A percentile compares a stretch with the other conserved stretches of the same genome.
phyloP scores from a whole-genome alignment of 2,888 invertebrate genomes.

The Chorisops tibialis region DNA sequence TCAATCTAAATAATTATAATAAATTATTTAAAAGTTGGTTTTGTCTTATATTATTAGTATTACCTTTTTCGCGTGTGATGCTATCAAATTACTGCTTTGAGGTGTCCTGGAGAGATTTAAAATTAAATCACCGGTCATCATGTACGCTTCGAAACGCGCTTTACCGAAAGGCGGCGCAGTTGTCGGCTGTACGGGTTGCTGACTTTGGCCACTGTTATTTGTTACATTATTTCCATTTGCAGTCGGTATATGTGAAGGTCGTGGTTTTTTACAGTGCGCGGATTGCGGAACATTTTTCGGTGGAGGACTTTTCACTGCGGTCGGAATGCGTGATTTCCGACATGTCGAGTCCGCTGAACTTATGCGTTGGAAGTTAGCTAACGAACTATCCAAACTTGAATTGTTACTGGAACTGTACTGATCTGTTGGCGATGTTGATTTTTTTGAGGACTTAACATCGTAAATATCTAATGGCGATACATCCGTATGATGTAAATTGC shows the following conservation, averaged over 20 bases:
- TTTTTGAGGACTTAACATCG: conserved; percentile 46
- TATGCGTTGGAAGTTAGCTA: background rate
- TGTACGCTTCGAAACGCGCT: conserved; percentile 82
- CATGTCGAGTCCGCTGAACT: conserved; percentile 42
- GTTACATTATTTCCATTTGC: conserved; percentile 39
- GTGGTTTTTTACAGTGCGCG: conserved; percentile 48
- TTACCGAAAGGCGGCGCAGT: conserved; percentile 44
- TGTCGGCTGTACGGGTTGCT: conserved; percentile 25
- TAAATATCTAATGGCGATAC: conserved; percentile 54
- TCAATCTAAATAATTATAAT: conserved; percentile 42
- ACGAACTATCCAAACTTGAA: conserved; percentile 32
- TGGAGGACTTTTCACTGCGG: conserved; percentile 46
- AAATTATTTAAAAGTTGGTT: background rate
- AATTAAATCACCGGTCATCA: conserved; percentile 97
- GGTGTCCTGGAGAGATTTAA: conserved; percentile 85
- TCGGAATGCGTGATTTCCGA: conserved; percentile 59
- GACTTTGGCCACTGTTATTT: conserved; percentile 31
- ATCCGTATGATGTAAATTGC: conserved; percentile 54
- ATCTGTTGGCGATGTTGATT: conserved; percentile 31
- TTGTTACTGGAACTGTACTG: conserved; percentile 26
- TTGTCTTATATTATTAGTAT: no score
- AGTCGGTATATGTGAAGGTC: conserved; percentile 50
- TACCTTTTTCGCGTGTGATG: conserved; percentile 54
- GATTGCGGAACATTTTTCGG: conserved; percentile 48
- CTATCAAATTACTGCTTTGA: conserved; percentile 61